Conservation (phyloP, 2,888 invertebrate genomes). For the Stenchaetothrips biformis region DNA sequence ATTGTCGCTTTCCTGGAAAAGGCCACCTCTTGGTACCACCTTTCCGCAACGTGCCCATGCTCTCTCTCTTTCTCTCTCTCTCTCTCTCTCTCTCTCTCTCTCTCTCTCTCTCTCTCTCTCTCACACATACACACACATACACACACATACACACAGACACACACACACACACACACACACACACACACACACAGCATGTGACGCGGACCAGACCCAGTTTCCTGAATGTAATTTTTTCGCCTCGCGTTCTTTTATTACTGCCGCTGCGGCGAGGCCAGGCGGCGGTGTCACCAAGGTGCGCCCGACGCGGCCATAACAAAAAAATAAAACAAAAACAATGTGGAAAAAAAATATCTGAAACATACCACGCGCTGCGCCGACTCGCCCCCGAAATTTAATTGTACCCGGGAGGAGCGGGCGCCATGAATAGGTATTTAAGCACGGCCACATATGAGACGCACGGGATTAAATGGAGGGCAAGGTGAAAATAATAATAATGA, state of each 20-base stretch:
- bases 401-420: background rate
- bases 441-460: background rate
- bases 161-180: background rate
- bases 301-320: background rate
- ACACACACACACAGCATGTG: background rate
- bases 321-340: background rate
- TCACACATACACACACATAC: background rate
- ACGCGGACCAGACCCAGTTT: background rate
- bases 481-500: conserved; percentile 18
- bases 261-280: background rate
- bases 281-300: conserved; percentile 8
- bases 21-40: background rate
- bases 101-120: too few relatives aligned
- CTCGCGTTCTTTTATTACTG: conserved; percentile 9
- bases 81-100: too few relatives aligned
- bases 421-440: conserved; percentile 12
- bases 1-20: background rate
- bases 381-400: background rate
- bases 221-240: conserved; percentile 19
- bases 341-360: too few relatives aligned
- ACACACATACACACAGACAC: conserved; percentile 14
- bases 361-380: background rate
- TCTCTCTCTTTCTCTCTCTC: too few relatives aligned
- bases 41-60: background rate
- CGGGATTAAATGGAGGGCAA: conserved; percentile 5